Evolutionary conservation across 2,113 vertebrate species (phyloP).

Genomic region (Oreochromis spilurus): DNA sequence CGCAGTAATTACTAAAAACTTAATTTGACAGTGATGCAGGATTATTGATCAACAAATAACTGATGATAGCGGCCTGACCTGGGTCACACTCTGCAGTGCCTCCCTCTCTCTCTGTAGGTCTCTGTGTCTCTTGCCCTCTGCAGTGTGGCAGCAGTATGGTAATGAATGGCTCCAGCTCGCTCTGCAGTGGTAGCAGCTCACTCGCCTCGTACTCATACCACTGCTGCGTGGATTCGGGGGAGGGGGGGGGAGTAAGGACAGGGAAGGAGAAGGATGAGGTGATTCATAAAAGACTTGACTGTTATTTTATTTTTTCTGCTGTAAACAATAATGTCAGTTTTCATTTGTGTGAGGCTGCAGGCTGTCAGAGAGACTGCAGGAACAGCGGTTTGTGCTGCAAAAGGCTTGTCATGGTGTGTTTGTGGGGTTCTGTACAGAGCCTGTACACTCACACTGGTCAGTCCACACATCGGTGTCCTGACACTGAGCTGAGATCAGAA

Average conservation of each 20-base stretch:
- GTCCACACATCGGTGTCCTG: neutral
- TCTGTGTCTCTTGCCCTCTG: constrained; percentile 21
- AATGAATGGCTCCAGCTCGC: constrained; percentile 24
- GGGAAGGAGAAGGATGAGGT: neutral
- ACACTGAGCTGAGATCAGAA: neutral
- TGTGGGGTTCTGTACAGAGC: neutral
- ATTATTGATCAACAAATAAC: constrained; percentile 9
- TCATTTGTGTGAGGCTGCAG: neutral
- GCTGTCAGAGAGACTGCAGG: neutral
- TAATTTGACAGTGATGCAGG: neutral
- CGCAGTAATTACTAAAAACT: neutral
- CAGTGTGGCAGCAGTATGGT: constrained; percentile 30
- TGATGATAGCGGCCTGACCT: constrained; percentile 1
- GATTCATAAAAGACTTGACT: neutral
- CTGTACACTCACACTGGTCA: neutral
- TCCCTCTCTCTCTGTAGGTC: neutral
- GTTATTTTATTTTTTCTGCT: neutral
- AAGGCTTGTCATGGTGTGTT: neutral
- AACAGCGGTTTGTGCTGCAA: neutral
- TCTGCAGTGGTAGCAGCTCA: constrained; percentile 28
- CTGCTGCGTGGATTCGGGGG: neutral
- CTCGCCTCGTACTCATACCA: constrained; percentile 9
- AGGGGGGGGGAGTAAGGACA: neutral
- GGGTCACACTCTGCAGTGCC: constrained; percentile 15
- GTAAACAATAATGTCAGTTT: neutral